These are phyloP conservation scores for Gallinago undulata DNA, from an alignment of 2,113 vertebrate genomes.

Conservation along the genomic window DNA sequence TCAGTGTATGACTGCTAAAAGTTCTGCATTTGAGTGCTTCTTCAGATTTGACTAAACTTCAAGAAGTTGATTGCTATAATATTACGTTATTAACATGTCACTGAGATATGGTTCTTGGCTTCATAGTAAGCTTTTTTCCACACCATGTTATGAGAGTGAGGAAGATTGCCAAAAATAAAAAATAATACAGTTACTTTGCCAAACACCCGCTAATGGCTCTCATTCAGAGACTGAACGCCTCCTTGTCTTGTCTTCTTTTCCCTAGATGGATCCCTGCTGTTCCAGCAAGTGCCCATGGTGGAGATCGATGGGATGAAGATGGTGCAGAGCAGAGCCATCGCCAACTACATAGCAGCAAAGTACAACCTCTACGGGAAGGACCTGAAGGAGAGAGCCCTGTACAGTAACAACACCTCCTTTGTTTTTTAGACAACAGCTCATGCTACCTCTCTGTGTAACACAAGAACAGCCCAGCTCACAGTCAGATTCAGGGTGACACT, in stretches of 20 bases:
- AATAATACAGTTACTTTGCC: not conserved
- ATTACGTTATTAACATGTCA: not conserved
- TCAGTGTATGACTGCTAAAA: not conserved
- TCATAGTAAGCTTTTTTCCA: not conserved
- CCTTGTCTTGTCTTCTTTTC: not conserved
- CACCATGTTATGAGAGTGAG: not conserved
- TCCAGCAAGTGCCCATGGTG: slow-evolving; percentile 87
- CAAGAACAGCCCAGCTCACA: not conserved
- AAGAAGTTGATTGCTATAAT: not conserved
- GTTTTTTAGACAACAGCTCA: not conserved
- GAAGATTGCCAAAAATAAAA: not conserved
- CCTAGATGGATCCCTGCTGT: slow-evolving; percentile 78
- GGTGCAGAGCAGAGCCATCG: slow-evolving; percentile 47
- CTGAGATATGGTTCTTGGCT: not conserved
- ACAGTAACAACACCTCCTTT: not conserved
- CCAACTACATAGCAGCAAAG: slow-evolving; percentile 83
- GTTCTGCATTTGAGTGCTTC: not conserved
- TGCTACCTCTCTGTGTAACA: not conserved
- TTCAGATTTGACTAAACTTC: not conserved
- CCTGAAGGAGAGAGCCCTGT: slow-evolving; percentile 80
- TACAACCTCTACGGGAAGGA: slow-evolving; percentile 83
- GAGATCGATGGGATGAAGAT: slow-evolving; percentile 76
- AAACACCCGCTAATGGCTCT: not conserved
- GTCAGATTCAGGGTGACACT: not conserved
- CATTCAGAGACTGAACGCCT: not conserved